phyloP scores from a whole-genome alignment of 92 coral and sea anemone species.

The Isaurus tuberculatus region DNA sequence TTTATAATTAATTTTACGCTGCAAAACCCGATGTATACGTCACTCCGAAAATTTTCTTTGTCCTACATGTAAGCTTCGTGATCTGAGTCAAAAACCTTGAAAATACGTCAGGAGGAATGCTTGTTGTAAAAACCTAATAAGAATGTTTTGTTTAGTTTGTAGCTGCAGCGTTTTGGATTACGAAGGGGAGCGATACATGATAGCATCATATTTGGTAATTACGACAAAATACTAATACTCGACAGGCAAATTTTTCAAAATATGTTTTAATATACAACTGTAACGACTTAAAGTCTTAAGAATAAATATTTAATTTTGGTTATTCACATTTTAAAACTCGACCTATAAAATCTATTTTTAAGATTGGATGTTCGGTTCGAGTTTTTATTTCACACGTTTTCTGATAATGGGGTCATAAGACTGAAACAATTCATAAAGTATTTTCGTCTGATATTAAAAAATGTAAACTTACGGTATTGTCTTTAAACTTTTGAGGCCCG shows the following conservation, averaged over 20 bases:
- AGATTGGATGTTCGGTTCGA: constrained; percentile 13
- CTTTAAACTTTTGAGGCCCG: no score
- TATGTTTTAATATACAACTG: constrained; percentile 11
- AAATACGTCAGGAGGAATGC: no score
- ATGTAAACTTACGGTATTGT: not conserved
- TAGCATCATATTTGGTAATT: no score
- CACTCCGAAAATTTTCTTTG: no score
- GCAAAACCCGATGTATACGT: no score
- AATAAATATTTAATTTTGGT: constrained; percentile 7
- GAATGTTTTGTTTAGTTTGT: no score
- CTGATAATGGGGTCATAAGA: not conserved
- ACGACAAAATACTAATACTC: not conserved
- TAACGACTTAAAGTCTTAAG: constrained; percentile 30
- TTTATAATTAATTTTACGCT: no score
- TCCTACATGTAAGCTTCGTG: no score
- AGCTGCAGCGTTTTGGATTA: no score
- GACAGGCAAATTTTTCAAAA: not conserved
- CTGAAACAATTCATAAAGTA: not conserved
- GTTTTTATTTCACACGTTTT: not conserved
- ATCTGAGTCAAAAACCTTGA: no score
- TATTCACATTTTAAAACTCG: constrained; percentile 34
- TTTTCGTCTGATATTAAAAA: not conserved
- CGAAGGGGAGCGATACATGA: no score
- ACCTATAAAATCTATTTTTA: constrained; percentile 13
- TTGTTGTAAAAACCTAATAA: no score